Base-by-base conservation (phyloP, 2,888 invertebrate species). In the Cerastis rubricosa region DNA sequence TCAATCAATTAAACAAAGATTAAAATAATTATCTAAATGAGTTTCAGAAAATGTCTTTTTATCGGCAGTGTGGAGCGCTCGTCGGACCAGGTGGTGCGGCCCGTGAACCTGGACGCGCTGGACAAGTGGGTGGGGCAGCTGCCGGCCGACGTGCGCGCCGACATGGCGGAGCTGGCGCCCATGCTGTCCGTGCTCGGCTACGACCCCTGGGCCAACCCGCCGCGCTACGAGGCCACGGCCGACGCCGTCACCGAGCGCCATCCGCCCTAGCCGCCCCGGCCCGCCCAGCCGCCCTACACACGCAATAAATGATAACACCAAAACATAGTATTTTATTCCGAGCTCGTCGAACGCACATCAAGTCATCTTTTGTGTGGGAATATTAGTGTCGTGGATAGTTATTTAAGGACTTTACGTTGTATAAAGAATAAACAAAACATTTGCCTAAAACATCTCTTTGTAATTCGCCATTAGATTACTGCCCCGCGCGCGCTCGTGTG, bases 51-150 rank as follows among this genome's bases (percentile, higher is more conserved):
- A 49, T 19, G 0, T 17, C 2, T 19, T 49, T 19, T 49, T 49
- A 19, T n/a, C n/a, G n/a, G 74, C 97, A 99, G 99, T 96, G 99
- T 99, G 93, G 99, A 99, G 97, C 98, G 99, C 82, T 99, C 99
- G 68, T 99, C 99, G 84, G 99, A 99, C 97, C 99, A 99, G 97
- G 99, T 99, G 90, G 99, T 99, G 94, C 99, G 99, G 92, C 99
- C 99, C 22, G 98, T 99, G 81, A 99, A 99, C 97, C 97, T 99
- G 92, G 99, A 99, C 95, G 99, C 99, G 68, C 97, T 99, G 85
- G 97, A 98, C 90, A 99, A 99, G 96, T 99, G 99, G 99, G 99
- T 98, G 87, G 99, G 98, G 77, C 97, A 98, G 93, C 97, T 99
- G 92, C 99, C 99, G 90, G 97, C 98, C 43, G 99, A 99, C 96